phyloP scores from a whole-genome alignment of 2,888 invertebrate genomes.

The Globia sparganii region DNA sequence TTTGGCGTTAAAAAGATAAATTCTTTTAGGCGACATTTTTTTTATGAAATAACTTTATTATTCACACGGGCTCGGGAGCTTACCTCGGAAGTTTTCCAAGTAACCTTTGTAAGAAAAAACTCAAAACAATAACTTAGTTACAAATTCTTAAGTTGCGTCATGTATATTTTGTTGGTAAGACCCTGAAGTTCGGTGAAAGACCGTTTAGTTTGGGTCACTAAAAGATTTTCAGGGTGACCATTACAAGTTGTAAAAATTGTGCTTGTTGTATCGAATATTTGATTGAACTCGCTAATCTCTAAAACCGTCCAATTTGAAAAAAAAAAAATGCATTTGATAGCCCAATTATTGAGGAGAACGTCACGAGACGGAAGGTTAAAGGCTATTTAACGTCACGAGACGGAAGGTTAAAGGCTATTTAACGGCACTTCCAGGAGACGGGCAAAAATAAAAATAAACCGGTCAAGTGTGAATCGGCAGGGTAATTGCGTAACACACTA shows the following conservation, averaged over 20 bases:
- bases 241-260: background rate
- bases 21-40: conserved; percentile 46
- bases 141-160: conserved; percentile 37
- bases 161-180: conserved; percentile 24
- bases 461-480: too few relatives aligned
- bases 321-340: background rate
- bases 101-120: conserved; percentile 29
- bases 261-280: background rate
- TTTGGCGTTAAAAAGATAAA: conserved; percentile 47
- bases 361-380: background rate
- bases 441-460: background rate
- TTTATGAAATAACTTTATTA: conserved; percentile 60
- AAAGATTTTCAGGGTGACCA: background rate
- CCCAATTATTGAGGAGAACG: background rate
- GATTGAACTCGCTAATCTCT: background rate
- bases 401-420: too few relatives aligned
- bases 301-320: background rate
- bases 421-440: background rate
- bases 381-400: background rate
- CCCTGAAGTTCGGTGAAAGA: background rate
- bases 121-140: conserved; percentile 45
- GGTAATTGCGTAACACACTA: too few relatives aligned
- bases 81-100: conserved; percentile 41
- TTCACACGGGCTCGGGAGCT: conserved; percentile 39
- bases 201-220: background rate